These are phyloP conservation scores for Heptranchias perlo DNA, from an alignment of 2,113 vertebrate genomes.

Conservation along the genomic window DNA sequence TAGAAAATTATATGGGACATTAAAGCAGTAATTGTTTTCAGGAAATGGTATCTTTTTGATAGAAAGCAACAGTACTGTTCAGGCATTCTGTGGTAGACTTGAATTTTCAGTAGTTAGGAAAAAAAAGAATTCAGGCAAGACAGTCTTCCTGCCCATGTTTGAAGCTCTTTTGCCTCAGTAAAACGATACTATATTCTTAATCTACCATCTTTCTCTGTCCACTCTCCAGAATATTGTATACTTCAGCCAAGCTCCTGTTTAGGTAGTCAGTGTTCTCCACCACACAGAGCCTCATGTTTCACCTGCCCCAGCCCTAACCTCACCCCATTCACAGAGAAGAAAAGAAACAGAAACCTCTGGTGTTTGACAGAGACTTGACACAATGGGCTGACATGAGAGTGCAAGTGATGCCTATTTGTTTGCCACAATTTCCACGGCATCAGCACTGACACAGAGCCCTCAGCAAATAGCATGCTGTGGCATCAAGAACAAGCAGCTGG, in stretches of 20 bases:
- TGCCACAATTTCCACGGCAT: conserved; percentile 49
- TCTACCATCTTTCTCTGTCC: conserved; percentile 45
- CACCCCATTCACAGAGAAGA: conserved; percentile 42
- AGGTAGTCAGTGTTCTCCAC: conserved; percentile 36
- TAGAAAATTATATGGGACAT: not conserved
- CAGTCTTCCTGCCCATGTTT: not conserved
- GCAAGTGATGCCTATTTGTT: conserved; percentile 47
- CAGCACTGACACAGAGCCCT: conserved; percentile 45
- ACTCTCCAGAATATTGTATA: conserved; percentile 57
- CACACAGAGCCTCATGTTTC: conserved; percentile 44
- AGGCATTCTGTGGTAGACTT: not conserved
- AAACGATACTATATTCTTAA: not conserved
- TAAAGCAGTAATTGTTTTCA: not conserved
- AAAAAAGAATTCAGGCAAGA: not conserved
- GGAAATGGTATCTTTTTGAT: not conserved
- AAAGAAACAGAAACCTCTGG: conserved; percentile 42
- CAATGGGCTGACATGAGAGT: conserved; percentile 43
- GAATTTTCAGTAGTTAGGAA: not conserved
- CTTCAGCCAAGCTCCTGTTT: no score
- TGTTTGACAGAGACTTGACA: conserved; percentile 38
- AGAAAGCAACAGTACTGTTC: not conserved
- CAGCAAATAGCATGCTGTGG: conserved; percentile 40
- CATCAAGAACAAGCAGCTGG: conserved; percentile 40
- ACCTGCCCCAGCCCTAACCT: conserved; percentile 50
- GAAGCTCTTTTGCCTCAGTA: not conserved